phyloP scores from a whole-genome alignment of 2,888 invertebrate genomes.

The Panorpa germanica region DNA sequence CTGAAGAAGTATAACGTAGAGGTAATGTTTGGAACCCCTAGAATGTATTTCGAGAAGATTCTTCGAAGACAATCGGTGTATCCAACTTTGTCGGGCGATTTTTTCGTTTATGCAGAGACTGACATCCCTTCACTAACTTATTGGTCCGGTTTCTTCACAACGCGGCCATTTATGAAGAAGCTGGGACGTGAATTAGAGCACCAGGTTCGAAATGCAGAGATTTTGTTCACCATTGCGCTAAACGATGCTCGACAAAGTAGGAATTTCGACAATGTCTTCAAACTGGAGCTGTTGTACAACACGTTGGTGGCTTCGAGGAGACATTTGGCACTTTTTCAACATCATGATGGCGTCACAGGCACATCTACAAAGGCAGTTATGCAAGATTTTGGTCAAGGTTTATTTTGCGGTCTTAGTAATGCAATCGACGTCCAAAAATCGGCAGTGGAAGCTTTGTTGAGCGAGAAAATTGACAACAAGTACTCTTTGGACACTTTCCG shows the following conservation, averaged over 20 bases:
- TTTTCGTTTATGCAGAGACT: constrained; percentile 82
- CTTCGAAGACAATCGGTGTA: constrained; percentile 43
- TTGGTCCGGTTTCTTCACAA: constrained; percentile 84
- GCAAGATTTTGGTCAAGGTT: too few species aligned
- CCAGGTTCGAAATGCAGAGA: constrained; percentile 39
- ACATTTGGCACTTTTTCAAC: constrained; percentile 70
- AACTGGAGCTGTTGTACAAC: too few species aligned
- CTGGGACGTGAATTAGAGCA: constrained; percentile 50
- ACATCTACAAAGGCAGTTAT: too few species aligned
- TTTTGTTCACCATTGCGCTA: constrained; percentile 40
- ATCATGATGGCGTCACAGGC: constrained; percentile 90
- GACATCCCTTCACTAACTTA: constrained; percentile 79
- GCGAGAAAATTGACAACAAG: too few species aligned
- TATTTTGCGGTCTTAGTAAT: too few species aligned
- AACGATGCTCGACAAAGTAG: constrained; percentile 45
- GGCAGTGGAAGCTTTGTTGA: too few species aligned
- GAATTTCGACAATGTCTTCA: too few species aligned
- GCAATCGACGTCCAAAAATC: too few species aligned
- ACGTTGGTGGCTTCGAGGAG: too few species aligned
- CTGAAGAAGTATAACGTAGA: too few species aligned
- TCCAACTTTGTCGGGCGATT: constrained; percentile 67
- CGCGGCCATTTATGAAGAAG: constrained; percentile 69
- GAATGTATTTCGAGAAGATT: constrained; percentile 61
- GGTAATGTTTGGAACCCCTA: constrained; percentile 74
- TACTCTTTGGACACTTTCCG: too few species aligned